These are phyloP conservation scores for Pachypanchax playfairii DNA, from an alignment of 2,113 vertebrate genomes.

Conservation along the genomic window DNA sequence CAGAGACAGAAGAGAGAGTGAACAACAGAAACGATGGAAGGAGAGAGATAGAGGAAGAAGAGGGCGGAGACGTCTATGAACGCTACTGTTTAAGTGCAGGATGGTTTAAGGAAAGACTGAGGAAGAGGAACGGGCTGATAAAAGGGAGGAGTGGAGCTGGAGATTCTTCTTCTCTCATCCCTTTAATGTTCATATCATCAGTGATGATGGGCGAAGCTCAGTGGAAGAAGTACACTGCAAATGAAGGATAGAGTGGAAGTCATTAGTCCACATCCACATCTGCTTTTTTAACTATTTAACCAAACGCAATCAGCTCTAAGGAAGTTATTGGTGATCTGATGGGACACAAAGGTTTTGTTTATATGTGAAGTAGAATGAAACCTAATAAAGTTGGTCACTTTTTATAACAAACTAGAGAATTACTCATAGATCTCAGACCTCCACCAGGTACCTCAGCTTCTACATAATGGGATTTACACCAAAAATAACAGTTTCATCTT, in stretches of 20 bases:
- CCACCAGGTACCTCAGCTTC: too few relatives aligned
- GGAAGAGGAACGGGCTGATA: constrained; percentile 49
- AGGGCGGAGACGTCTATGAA: constrained; percentile 52
- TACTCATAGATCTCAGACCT: too few relatives aligned
- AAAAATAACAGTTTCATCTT: too few relatives aligned
- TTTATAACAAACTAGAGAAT: too few relatives aligned
- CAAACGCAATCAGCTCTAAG: too few relatives aligned
- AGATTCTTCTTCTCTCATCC: constrained; percentile 47
- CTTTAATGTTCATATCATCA: constrained; percentile 62
- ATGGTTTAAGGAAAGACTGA: constrained; percentile 69
- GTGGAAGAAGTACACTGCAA: constrained; percentile 82
- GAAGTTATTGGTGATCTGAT: too few relatives aligned
- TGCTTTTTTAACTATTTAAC: too few relatives aligned
- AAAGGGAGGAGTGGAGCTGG: constrained; percentile 48
- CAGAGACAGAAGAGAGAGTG: constrained; percentile 51
- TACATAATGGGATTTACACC: too few relatives aligned
- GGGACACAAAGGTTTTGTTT: too few relatives aligned
- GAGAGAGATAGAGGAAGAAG: constrained; percentile 26
- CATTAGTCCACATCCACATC: constrained; percentile 30
- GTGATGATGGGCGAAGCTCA: constrained; percentile 62
- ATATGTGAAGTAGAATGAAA: too few relatives aligned
- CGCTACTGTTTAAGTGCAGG: constrained; percentile 62
- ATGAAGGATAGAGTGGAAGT: constrained; percentile 22
- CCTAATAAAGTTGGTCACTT: too few relatives aligned
- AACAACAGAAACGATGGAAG: constrained; percentile 38